phyloP scores from a whole-genome alignment of 2,113 vertebrate species.

The Actinemys pallida region DNA sequence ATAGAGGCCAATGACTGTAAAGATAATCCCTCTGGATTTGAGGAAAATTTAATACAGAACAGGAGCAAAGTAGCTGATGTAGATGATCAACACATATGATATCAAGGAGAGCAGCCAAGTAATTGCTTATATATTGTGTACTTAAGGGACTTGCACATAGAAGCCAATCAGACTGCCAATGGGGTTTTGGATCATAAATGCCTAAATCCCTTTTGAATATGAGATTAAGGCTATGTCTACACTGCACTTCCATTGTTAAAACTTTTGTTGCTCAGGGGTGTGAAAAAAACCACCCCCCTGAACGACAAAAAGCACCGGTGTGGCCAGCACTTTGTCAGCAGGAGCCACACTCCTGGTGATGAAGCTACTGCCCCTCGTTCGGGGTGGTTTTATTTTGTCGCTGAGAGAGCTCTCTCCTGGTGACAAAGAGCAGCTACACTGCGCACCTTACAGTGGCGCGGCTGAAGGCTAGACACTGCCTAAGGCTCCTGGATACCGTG shows the following conservation, averaged over 20 bases:
- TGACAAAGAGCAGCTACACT: too few relatives aligned
- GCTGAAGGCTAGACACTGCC: too few relatives aligned
- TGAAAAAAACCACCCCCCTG: too few relatives aligned
- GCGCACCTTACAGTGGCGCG: too few relatives aligned
- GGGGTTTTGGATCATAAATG: background rate
- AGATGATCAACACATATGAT: background rate
- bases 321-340: too few relatives aligned
- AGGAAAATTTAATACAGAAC: background rate
- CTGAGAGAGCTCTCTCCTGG: too few relatives aligned
- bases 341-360: too few relatives aligned
- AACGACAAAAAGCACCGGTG: too few relatives aligned
- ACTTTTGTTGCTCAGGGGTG: too few relatives aligned
- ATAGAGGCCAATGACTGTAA: background rate
- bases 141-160: background rate
- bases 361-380: too few relatives aligned
- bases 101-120: slow-evolving; percentile 49
- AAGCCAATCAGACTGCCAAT: background rate
- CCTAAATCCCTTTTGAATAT: background rate
- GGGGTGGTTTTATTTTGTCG: too few relatives aligned
- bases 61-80: background rate
- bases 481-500: background rate
- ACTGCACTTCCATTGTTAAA: too few relatives aligned
- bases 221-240: background rate
- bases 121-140: background rate
- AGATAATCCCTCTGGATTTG: background rate